Evolutionary conservation across 1,140 invertebrate genomes (phyloP).

Genomic region (Rhopalosiphum maidis): DNA sequence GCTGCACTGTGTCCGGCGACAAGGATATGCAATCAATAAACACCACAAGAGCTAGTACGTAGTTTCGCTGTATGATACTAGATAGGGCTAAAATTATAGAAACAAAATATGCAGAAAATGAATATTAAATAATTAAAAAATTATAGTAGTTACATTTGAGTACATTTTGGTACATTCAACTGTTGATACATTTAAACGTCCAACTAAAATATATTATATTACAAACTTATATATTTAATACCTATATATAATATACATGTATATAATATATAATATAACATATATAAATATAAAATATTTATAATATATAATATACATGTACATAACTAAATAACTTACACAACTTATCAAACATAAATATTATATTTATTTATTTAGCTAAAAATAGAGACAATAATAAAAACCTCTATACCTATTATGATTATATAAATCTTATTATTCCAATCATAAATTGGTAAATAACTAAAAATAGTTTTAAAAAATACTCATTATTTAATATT

Average conservation of each 20-base stretch:
- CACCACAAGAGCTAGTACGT: constrained; percentile 32
- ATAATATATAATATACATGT: no score
- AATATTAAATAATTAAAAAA: constrained; percentile 16
- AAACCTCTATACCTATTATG: not conserved
- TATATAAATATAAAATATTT: no score
- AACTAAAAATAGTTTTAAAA: not conserved
- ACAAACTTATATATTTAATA: not conserved
- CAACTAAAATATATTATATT: not conserved
- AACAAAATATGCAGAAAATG: not conserved
- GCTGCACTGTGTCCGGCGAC: constrained; percentile 56
- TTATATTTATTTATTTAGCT: no score
- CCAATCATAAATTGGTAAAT: not conserved
- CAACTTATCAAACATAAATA: no score
- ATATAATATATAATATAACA: no score
- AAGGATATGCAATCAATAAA: constrained; percentile 54
- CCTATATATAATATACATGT: no score
- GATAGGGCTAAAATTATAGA: constrained; percentile 42
- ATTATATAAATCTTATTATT: not conserved
- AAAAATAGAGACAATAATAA: no score
- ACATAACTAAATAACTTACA: no score
- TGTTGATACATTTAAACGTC: not conserved
- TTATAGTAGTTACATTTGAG: not conserved
- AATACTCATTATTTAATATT: not conserved
- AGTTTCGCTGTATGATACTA: constrained; percentile 12
- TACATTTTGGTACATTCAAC: not conserved